These are phyloP conservation scores for Acrobasis repandana DNA, from an alignment of 2,888 invertebrate species.

Conservation along the genomic window DNA sequence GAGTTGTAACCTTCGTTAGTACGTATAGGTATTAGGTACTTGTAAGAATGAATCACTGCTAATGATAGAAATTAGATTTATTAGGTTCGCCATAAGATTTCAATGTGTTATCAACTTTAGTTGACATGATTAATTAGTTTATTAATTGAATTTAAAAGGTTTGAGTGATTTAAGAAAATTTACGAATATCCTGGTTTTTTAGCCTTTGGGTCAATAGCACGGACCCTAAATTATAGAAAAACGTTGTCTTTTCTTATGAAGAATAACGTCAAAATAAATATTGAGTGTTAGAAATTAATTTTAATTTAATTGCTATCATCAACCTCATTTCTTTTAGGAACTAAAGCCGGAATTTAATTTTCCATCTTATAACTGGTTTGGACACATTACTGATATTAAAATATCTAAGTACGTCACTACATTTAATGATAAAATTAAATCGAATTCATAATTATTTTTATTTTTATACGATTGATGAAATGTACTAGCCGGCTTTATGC, in stretches of 20 bases:
- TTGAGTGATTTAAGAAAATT: too few relatives aligned
- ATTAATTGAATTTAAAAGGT: too few relatives aligned
- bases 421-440: background rate
- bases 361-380: background rate
- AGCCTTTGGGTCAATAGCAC: too few relatives aligned
- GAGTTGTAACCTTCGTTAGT: slow-evolving; percentile 6
- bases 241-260: too few relatives aligned
- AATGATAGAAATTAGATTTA: background rate
- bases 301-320: slow-evolving; percentile 9
- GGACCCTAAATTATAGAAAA: too few relatives aligned
- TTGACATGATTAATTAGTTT: too few relatives aligned
- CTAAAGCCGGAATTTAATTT: slow-evolving; percentile 11
- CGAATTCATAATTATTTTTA: too few relatives aligned
- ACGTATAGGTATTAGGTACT: background rate
- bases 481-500: too few relatives aligned
- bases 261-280: background rate
- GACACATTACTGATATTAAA: background rate
- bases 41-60: background rate
- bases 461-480: too few relatives aligned
- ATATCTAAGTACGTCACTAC: slow-evolving; percentile 1
- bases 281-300: slow-evolving; percentile 2
- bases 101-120: too few relatives aligned
- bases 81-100: too few relatives aligned
- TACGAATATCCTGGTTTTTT: too few relatives aligned
- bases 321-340: slow-evolving; percentile 13